Base-by-base conservation (phyloP, 2,797 vertebrate species). In the Threskiornis aethiopicus region DNA sequence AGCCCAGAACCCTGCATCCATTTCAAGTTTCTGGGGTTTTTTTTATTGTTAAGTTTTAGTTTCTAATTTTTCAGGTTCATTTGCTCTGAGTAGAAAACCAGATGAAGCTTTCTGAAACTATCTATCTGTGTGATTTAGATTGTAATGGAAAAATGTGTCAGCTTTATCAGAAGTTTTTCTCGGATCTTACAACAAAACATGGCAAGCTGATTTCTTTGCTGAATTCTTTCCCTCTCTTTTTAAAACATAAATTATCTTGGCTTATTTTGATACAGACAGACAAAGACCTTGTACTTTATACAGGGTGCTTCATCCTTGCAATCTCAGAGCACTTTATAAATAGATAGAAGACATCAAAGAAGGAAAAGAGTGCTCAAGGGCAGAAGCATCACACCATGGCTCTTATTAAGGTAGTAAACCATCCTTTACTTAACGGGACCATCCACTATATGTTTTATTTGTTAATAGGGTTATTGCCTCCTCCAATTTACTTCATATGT, bases 291-390 rank as follows among this genome's bases (percentile, higher is more conserved):
- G 90, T 87, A 49, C 72, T 82, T 91, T 91, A 75, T 84, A 72
- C 57, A n/a, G 57, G 55, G 28, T 81, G 31, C 42, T 91, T 91
- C 76, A 95, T 92, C 93, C 79, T 91, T 89, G 90, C 76, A 91
- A 58, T 83, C 46, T 97, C 84, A 65, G 65, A 89, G 69, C 10
- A 1, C 64, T 96, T 96, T 84, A 95, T 91, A 93, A 97, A 96
- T 85, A 96, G 89, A 92, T 28, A 42, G 70, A 22, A 92, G 69
- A 91, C 84, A 91, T 94, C 91, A 94, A 95, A 93, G 89, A 93
- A 91, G 44, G 28, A 81, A 77, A 94, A 89, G 59, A 96, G 49
- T 73, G 57, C 69, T 92, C 91, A 95, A 94, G 91, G 90, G 84
- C 94, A 95, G 87, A 92, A 94, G 57, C 47, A 61, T 77, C 67